Conservation (phyloP, 2,888 invertebrate species). For the Thelaira solivaga region DNA sequence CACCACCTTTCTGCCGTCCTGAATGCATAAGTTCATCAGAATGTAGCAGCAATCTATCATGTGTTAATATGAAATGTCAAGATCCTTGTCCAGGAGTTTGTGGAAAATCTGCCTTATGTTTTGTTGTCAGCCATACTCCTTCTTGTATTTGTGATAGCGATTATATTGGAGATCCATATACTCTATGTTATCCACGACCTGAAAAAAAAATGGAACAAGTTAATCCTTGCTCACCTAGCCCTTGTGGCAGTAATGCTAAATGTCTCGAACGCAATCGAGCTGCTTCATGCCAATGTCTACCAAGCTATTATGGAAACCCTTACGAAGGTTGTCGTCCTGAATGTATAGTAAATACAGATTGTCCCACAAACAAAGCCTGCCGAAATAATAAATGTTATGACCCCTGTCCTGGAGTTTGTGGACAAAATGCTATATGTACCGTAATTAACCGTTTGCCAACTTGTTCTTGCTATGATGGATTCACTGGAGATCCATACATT, state of each 20-base stretch:
- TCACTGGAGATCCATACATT: conserved; percentile 85
- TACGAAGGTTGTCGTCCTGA: conserved; percentile 86
- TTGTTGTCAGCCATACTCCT: conserved; percentile 86
- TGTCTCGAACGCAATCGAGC: conserved; percentile 76
- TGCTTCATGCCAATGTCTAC: conserved; percentile 83
- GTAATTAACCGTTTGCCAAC: conserved; percentile 88
- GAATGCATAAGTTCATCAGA: conserved; percentile 86
- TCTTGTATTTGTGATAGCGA: conserved; percentile 80
- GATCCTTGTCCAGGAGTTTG: conserved; percentile 89
- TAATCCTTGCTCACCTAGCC: conserved; percentile 82
- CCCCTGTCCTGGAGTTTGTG: conserved; percentile 89
- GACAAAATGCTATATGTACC: conserved; percentile 84
- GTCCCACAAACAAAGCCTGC: conserved; percentile 83
- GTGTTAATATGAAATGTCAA: conserved; percentile 86
- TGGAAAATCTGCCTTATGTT: conserved; percentile 85
- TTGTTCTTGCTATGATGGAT: conserved; percentile 83
- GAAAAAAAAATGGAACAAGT: conserved; percentile 70
- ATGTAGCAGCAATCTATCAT: conserved; percentile 85
- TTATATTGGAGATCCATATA: conserved; percentile 82
- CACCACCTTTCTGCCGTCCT: conserved; percentile 87
- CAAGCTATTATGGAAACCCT: conserved; percentile 82
- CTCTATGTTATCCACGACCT: conserved; percentile 77
- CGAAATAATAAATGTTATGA: conserved; percentile 84
- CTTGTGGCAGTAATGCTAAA: conserved; percentile 82
- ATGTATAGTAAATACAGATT: conserved; percentile 84